Evolutionary conservation across 2,797 vertebrate species (phyloP).

Genomic region (Apogon talboti): DNA sequence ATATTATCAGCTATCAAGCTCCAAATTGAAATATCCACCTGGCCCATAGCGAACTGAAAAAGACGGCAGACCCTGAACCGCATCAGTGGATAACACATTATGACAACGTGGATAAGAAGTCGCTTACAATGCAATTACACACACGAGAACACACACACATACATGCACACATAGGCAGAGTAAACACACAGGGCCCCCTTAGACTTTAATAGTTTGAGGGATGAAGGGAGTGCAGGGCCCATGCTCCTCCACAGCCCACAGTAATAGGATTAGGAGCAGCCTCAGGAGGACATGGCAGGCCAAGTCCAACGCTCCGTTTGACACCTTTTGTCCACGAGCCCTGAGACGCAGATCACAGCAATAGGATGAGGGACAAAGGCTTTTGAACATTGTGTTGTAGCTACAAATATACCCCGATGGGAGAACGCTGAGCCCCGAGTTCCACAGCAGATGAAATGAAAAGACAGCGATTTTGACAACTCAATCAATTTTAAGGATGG

Average conservation of each 20-base stretch:
- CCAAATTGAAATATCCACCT: slow-evolving; percentile 72
- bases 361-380: slow-evolving; percentile 76
- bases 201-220: slow-evolving; percentile 54
- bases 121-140: slow-evolving; percentile 79
- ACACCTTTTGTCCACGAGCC: slow-evolving; percentile 80
- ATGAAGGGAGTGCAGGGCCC: slow-evolving; percentile 59
- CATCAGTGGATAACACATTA: slow-evolving; percentile 78
- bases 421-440: slow-evolving; percentile 58
- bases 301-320: slow-evolving; percentile 77
- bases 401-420: slow-evolving; percentile 77
- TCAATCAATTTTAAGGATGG: slow-evolving; percentile 61
- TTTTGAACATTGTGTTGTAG: slow-evolving; percentile 76
- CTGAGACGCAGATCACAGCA: slow-evolving; percentile 72
- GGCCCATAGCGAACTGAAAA: slow-evolving; percentile 51
- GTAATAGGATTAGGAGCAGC: slow-evolving; percentile 83
- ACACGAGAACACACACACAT: slow-evolving; percentile 63
- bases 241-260: slow-evolving; percentile 55
- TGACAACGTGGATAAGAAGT: slow-evolving; percentile 76
- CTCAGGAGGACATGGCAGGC: slow-evolving; percentile 67
- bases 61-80: slow-evolving; percentile 60
- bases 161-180: slow-evolving; percentile 46
- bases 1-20: neutral
- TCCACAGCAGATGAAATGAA: slow-evolving; percentile 49
- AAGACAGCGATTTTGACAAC: slow-evolving; percentile 61
- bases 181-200: slow-evolving; percentile 64